A percentile compares a stretch with the other conserved stretches of the same genome.
These are phyloP conservation scores for Nibea coibor DNA, from an alignment of 2,113 vertebrate species.

Conservation along the genomic window DNA sequence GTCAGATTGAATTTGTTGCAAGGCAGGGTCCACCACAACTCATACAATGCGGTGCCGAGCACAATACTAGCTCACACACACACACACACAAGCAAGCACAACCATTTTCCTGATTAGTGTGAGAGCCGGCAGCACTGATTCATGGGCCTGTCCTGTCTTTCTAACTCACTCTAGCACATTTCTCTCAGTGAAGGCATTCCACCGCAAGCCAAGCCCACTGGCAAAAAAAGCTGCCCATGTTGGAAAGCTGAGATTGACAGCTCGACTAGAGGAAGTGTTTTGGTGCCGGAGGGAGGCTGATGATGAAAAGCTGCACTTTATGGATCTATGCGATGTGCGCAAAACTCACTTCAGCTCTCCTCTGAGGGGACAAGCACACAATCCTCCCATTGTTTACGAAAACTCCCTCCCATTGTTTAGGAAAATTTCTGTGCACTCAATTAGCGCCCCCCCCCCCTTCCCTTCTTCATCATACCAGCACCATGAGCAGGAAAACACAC, in stretches of 20 bases:
- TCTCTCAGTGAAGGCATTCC: conserved; percentile 36
- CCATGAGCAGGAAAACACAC: conserved; percentile 70
- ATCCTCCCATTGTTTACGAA: conserved; percentile 72
- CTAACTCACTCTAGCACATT: conserved; percentile 46
- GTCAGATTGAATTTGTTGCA: conserved; percentile 76
- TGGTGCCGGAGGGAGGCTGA: neutral
- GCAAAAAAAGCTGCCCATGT: neutral
- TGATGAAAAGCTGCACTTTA: conserved; percentile 6
- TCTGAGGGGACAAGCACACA: conserved; percentile 56
- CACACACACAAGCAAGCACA: conserved; percentile 27
- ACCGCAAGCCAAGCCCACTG: conserved; percentile 15
- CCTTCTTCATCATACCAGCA: conserved; percentile 68
- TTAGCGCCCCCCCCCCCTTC: conserved; percentile 66
- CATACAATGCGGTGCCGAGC: conserved; percentile 53
- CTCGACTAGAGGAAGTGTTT: conserved; percentile 1
- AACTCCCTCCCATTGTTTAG: conserved; percentile 69
- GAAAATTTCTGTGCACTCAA: conserved; percentile 70
- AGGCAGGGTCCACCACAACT: conserved; percentile 60
- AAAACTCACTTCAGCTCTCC: conserved; percentile 32
- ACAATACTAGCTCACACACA: conserved; percentile 19
- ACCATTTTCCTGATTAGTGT: conserved; percentile 63
- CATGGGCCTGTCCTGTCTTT: conserved; percentile 52
- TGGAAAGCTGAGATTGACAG: conserved; percentile 41
- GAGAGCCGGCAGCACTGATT: conserved; percentile 62
- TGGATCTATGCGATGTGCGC: conserved; percentile 17